phyloP scores from a whole-genome alignment of 2,888 invertebrate species.

The Bombylius major region DNA sequence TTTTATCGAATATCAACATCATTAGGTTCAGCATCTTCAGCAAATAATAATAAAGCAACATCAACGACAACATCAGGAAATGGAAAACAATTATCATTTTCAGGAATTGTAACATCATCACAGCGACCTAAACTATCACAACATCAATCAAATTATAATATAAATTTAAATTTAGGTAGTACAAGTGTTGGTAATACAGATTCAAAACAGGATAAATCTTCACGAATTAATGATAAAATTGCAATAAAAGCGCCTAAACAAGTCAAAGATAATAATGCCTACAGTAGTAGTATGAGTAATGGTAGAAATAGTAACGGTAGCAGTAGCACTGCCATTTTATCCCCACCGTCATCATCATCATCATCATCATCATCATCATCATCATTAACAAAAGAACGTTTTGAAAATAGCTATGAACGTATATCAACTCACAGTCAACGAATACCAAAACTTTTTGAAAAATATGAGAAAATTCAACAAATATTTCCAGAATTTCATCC shows the following conservation, averaged over 20 bases:
- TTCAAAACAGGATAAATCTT: conserved; percentile 2
- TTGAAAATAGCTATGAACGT: conserved; percentile 5
- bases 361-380: conserved; percentile 2
- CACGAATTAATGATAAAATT: conserved; percentile 21
- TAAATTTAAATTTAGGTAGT: conserved; percentile 1
- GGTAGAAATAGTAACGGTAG: neutral
- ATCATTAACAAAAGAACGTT: conserved; percentile 4
- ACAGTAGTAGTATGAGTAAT: conserved; percentile 6
- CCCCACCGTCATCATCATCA: conserved; percentile 7
- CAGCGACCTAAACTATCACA: conserved; percentile 7
- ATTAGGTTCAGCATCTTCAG: conserved; percentile 14
- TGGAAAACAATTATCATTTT: conserved; percentile 17
- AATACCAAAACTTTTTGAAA: conserved; percentile 58
- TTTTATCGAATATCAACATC: conserved; percentile 29
- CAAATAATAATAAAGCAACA: conserved; percentile 4
- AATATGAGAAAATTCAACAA: conserved; percentile 62
- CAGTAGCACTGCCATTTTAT: conserved; percentile 1
- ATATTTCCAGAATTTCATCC: conserved; percentile 60
- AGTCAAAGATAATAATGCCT: conserved; percentile 27
- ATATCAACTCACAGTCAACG: conserved; percentile 33
- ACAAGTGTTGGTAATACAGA: neutral
- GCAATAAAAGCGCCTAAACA: conserved; percentile 34
- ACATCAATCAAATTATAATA: conserved; percentile 6
- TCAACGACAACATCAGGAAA: conserved; percentile 9
- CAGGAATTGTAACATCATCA: neutral